Percentiles rank a stretch among this genome's conserved stretches.
phyloP scores from a whole-genome alignment of 92 coral and sea anemone genomes.

The Paramuricea clavata region DNA sequence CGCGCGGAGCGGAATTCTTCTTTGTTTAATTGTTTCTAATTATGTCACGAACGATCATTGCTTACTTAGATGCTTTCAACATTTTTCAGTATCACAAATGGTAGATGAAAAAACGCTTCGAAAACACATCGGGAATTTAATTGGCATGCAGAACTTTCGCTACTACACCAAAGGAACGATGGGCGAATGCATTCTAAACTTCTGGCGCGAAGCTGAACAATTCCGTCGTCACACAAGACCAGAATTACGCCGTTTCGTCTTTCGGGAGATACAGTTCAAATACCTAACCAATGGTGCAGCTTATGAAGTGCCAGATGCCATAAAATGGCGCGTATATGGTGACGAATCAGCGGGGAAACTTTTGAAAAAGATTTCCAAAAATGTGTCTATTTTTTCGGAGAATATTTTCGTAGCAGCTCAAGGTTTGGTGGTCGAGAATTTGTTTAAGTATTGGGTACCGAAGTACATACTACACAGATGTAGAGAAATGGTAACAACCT shows the following conservation, averaged over 20 bases:
- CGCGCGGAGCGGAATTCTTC: too few relatives aligned
- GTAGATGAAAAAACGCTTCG: slow-evolving; percentile 38
- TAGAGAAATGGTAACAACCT: slow-evolving; percentile 34
- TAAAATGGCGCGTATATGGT: slow-evolving; percentile 87
- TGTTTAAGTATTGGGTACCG: slow-evolving; percentile 86
- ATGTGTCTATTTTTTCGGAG: slow-evolving; percentile 81
- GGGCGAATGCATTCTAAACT: slow-evolving; percentile 78
- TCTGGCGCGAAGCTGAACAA: slow-evolving; percentile 92
- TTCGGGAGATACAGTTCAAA: slow-evolving; percentile 89
- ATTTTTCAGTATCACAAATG: slow-evolving; percentile 10
- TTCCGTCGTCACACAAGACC: slow-evolving; percentile 79
- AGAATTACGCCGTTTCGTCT: slow-evolving; percentile 79
- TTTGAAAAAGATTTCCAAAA: not conserved
- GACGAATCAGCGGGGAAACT: slow-evolving; percentile 19
- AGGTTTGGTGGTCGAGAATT: slow-evolving; percentile 71
- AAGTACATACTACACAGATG: slow-evolving; percentile 77
- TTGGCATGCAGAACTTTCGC: slow-evolving; percentile 82
- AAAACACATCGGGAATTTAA: slow-evolving; percentile 67
- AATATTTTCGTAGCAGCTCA: slow-evolving; percentile 75
- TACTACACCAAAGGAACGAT: slow-evolving; percentile 77
- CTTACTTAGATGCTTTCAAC: not conserved
- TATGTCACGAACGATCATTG: too few relatives aligned
- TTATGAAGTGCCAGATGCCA: slow-evolving; percentile 81
- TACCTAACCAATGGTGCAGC: slow-evolving; percentile 85
- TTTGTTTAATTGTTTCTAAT: too few relatives aligned